Evolutionary conservation across 2,888 invertebrate genomes (phyloP), one percentile per base, ranked within the genome.

Genomic region (Orchesellides sinensis): DNA sequence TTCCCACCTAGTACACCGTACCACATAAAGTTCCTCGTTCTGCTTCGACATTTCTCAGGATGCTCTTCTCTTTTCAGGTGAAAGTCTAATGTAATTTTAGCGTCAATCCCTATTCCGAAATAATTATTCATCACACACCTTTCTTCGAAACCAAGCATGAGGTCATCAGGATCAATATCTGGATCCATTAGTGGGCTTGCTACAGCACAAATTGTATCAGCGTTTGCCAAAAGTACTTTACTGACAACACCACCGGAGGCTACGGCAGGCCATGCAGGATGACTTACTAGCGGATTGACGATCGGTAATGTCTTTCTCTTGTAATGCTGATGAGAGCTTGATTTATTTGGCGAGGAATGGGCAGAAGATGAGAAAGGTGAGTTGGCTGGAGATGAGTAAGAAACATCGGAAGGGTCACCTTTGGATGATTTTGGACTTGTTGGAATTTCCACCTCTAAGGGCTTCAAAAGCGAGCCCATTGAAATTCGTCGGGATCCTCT

Each of bases 71-170:
- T 93, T 90, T 98, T 98, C 89, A 97, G 96, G 90, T 98, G 98
- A 90, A 99, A 99, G 90, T 98, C 98, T 56, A 98, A 91, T 0
- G 98, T 96, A 73, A 99, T 98, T 91, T 99, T 98, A 0, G 98
- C 98, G 91, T 99, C 98, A 84, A 99, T 96, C 0, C 98, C 98
- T 89, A 99, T 98, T 0, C 98, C 98, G 90, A 98, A 98, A 90
- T 99, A 99, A 90, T 99, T 99, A 91, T 98, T 99, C 98, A 99
- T 98, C 0, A 98, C 98, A 89, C 97, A 97, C 87, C 95, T 94
- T 90, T 99, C 98, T 89, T 95, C 95, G 90, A 91, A 92, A 25
- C 87, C 87, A 21, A 86, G 84, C 88, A 87, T 87, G 17, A 85
- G 72, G 49, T 86, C 84, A 40, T 87, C 87, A n/a, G 82, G 74